Evolutionary conservation across 2,888 invertebrate species (phyloP).

Genomic region (Mesopsocus fuscifrons): DNA sequence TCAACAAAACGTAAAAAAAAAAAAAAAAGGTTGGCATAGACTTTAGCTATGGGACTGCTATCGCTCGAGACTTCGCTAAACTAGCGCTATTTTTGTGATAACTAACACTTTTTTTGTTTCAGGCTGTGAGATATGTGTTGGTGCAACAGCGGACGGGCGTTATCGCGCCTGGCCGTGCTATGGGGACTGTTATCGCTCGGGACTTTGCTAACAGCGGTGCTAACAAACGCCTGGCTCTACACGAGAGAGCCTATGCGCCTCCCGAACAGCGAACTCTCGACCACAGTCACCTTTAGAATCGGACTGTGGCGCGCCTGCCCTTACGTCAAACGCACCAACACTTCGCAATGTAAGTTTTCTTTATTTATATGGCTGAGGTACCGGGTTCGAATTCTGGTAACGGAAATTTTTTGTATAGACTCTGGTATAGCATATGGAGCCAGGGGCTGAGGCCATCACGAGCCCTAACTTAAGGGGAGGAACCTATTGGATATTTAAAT

Average conservation of each 20-base stretch:
- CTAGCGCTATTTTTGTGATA: no score
- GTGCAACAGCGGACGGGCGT: slow-evolving; percentile 16
- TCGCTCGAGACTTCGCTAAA: no score
- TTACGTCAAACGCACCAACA: slow-evolving; percentile 26
- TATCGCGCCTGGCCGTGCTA: slow-evolving; percentile 28
- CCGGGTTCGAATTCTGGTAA: no score
- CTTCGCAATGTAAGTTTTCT: slow-evolving; percentile 26
- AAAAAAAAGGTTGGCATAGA: no score
- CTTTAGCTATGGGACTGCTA: no score
- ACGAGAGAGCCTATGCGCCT: slow-evolving; percentile 28
- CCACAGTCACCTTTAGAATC: slow-evolving; percentile 29
- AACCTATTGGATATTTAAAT: no score
- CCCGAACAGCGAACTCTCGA: slow-evolving; percentile 25
- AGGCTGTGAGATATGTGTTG: slow-evolving; percentile 9
- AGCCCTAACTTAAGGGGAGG: no score
- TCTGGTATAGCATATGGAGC: no score
- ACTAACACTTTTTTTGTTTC: neutral
- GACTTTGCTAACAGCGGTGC: slow-evolving; percentile 28
- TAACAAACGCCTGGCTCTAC: slow-evolving; percentile 30
- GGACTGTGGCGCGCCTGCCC: slow-evolving; percentile 32
- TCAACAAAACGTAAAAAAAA: no score
- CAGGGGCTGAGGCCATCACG: no score
- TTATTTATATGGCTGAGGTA: neutral
- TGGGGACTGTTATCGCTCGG: slow-evolving; percentile 27
- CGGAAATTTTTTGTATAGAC: no score